These are phyloP conservation scores for Drosophila subsilvestris DNA, from an alignment of 2,888 invertebrate species.

Conservation along the genomic window DNA sequence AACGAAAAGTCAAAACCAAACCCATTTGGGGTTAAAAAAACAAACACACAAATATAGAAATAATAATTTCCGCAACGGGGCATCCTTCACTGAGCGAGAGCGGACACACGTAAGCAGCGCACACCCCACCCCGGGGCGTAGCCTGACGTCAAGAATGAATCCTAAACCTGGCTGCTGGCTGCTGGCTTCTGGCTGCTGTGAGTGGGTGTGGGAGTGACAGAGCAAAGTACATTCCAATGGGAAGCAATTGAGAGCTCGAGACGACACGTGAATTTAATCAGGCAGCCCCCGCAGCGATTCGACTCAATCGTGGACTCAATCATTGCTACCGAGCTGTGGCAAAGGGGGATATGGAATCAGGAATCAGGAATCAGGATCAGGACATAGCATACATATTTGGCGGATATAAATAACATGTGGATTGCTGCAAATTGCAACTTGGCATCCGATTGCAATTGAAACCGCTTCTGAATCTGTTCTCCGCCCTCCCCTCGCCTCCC, in stretches of 20 bases:
- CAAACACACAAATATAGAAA: constrained; percentile 57
- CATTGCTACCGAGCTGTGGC: neutral
- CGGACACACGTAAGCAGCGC: constrained; percentile 68
- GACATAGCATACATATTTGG: constrained; percentile 25
- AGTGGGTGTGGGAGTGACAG: constrained; percentile 5
- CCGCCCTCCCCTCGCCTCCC: too few species aligned
- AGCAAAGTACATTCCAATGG: constrained; percentile 70
- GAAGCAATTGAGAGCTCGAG: constrained; percentile 67
- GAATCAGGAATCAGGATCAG: constrained; percentile 15
- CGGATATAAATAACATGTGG: constrained; percentile 79
- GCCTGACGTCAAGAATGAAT: neutral
- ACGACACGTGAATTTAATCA: constrained; percentile 81
- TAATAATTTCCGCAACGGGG: constrained; percentile 69
- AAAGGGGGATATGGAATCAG: neutral
- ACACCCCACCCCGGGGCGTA: constrained; percentile 42
- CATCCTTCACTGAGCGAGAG: constrained; percentile 56
- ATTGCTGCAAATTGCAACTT: constrained; percentile 43
- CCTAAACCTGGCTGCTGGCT: too few species aligned
- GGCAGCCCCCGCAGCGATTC: constrained; percentile 57
- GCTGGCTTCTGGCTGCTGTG: too few species aligned
- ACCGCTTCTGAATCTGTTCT: too few species aligned
- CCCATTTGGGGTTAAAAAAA: constrained; percentile 68
- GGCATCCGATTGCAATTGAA: constrained; percentile 14
- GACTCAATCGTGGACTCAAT: neutral
- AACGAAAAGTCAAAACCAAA: constrained; percentile 47